Conservation (phyloP, 2,888 invertebrate genomes). For the Aleiodes leptofemur region DNA sequence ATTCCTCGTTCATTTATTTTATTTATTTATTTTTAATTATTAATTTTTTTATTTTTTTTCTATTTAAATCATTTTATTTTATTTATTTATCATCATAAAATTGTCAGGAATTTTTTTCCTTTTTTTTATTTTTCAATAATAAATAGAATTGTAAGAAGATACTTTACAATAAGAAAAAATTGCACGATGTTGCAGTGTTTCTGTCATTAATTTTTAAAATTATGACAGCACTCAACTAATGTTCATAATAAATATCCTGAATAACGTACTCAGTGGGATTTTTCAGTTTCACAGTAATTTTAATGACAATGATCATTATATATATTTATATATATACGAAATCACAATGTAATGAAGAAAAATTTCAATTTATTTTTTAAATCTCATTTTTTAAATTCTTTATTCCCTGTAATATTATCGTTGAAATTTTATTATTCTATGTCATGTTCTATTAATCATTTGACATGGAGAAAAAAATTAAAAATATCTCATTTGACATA, state of each 20-base stretch:
- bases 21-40: constrained; percentile 29
- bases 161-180: constrained; percentile 53
- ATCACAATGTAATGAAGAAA: background rate
- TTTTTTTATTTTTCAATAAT: constrained; percentile 28
- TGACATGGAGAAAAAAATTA: too few species aligned
- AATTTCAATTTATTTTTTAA: background rate
- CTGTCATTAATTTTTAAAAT: constrained; percentile 8
- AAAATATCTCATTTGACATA: constrained; percentile 1
- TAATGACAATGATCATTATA: background rate
- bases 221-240: constrained; percentile 14
- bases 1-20: constrained; percentile 58
- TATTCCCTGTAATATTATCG: constrained; percentile 29
- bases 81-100: constrained; percentile 37
- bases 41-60: too few species aligned
- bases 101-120: constrained; percentile 52
- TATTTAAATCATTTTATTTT: constrained; percentile 28
- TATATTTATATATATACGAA: background rate
- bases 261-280: constrained; percentile 13
- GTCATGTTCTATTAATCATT: constrained; percentile 2
- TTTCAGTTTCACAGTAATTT: constrained; percentile 18
- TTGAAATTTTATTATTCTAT: constrained; percentile 23
- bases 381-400: constrained; percentile 13
- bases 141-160: constrained; percentile 53
- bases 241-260: constrained; percentile 9
- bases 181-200: constrained; percentile 21